Base-by-base conservation (phyloP, 2,888 invertebrate genomes). In the Amiota mariae region DNA sequence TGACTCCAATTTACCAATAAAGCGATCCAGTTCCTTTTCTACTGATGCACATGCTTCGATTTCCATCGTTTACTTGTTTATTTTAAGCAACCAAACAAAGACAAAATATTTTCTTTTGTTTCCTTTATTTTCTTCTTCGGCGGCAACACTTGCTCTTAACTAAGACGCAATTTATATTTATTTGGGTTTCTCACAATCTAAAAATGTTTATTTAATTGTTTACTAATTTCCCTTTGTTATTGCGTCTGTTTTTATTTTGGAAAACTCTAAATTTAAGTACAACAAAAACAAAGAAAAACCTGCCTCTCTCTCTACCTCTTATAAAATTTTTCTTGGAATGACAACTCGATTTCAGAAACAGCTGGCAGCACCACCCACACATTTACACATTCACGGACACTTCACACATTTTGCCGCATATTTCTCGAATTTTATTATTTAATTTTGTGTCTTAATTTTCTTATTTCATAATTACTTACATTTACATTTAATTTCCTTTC, bases 21-120 rank as follows among this genome's bases (percentile, higher is more conserved):
- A 90, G 48, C 89, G 86, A 76, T 90, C 89, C 18, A 90, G 81
- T 70, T 90, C 90, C 77, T 90, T 90, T 77, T 90, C 90, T 13
- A 90, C 89, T 4, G 89, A 87, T 63, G 85, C 77, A 74, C 89
- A 88, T 8, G 90, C 88, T 75, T 90, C 90, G 84, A 87, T 87
- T 76, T 88, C 88, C 79, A 84, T 82, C 15, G 51, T 77, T 61
- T 72, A 47, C 66, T 76, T 70, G 57, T 71, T 72, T 20, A 75
- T 59, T 9, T 18, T 20, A 8, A 2, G 51, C 54, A 54, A 54
- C 54, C 56, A 56, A 56, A 13, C 56, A 56, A 10, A n/a, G 56
- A 15, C 13, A 8, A 56, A 15, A 13, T 56, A 20, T 59, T 20
- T 59, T 20, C 20, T 11, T 18, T 10, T 59, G n/a, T 15, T 57